Evolutionary conservation across 2,113 vertebrate species (phyloP).

Genomic region (Vulpes vulpes): DNA sequence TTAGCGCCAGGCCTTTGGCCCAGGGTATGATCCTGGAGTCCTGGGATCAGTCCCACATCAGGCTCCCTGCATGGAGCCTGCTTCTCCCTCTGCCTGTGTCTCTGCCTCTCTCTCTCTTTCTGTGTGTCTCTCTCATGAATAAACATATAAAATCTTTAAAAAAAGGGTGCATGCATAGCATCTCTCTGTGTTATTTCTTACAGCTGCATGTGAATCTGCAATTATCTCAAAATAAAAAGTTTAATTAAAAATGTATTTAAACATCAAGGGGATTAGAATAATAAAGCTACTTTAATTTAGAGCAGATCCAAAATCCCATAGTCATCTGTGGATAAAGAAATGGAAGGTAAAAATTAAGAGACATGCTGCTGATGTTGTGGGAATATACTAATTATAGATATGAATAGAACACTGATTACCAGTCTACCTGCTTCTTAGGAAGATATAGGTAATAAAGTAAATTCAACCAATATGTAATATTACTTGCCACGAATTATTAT

Average conservation of each 20-base stretch:
- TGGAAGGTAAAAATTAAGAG: conserved; percentile 48
- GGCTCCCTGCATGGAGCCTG: too few species aligned
- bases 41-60: too few species aligned
- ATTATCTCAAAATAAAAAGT: conserved; percentile 50
- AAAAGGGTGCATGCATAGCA: neutral
- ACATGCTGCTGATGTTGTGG: neutral
- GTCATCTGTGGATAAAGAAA: conserved; percentile 19
- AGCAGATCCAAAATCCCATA: neutral
- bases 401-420: neutral
- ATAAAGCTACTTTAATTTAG: conserved; percentile 50
- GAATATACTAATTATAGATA: conserved; percentile 45
- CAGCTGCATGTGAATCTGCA: conserved; percentile 11
- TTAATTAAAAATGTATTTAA: conserved; percentile 40
- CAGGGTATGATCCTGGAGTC: too few species aligned
- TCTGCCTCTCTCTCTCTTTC: too few species aligned
- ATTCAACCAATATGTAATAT: conserved; percentile 50
- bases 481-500: conserved; percentile 36
- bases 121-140: too few species aligned
- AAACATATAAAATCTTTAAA: too few species aligned
- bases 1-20: too few species aligned
- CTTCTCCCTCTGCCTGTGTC: too few species aligned
- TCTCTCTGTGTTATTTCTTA: conserved; percentile 51
- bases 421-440: neutral
- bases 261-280: conserved; percentile 14
- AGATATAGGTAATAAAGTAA: conserved; percentile 12